Evolutionary conservation across 1,140 invertebrate genomes (phyloP).

Genomic region (Acromyrmex echinatior): DNA sequence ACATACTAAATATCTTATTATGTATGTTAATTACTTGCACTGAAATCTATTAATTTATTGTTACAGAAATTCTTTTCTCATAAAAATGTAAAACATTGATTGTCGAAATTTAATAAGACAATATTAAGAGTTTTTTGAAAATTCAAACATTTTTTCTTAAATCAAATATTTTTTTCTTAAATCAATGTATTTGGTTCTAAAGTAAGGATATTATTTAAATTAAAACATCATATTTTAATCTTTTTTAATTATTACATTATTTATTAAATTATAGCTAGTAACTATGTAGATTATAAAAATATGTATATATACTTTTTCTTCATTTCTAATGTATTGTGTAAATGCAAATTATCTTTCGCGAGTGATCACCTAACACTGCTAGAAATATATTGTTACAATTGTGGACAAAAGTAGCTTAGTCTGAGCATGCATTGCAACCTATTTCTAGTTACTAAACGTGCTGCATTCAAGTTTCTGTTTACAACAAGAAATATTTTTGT

Average conservation of each 20-base stretch:
- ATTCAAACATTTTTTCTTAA: neutral
- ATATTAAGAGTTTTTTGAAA: too few species aligned
- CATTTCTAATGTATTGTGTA: neutral
- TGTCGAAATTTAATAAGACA: neutral
- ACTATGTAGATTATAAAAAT: neutral
- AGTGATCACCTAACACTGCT: neutral
- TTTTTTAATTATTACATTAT: neutral
- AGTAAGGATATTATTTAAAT: neutral
- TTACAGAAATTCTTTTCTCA: neutral
- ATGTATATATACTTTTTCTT: neutral
- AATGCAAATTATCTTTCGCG: neutral
- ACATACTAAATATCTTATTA: slow-evolving; percentile 8
- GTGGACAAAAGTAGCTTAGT: neutral
- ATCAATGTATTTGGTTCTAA: neutral
- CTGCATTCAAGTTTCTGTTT: neutral
- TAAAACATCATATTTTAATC: neutral
- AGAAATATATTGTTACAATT: slow-evolving; percentile 13
- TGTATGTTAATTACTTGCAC: slow-evolving; percentile 19
- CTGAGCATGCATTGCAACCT: slow-evolving; percentile 7
- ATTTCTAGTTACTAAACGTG: slow-evolving; percentile 36
- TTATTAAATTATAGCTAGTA: neutral
- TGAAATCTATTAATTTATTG: neutral
- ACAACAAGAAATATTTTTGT: neutral
- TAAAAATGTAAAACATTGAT: slow-evolving; percentile 4
- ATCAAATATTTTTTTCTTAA: neutral